Evolutionary conservation across 2,888 invertebrate genomes (phyloP), one percentile per base, ranked within the genome.

Genomic region (Heteropelma amictum): DNA sequence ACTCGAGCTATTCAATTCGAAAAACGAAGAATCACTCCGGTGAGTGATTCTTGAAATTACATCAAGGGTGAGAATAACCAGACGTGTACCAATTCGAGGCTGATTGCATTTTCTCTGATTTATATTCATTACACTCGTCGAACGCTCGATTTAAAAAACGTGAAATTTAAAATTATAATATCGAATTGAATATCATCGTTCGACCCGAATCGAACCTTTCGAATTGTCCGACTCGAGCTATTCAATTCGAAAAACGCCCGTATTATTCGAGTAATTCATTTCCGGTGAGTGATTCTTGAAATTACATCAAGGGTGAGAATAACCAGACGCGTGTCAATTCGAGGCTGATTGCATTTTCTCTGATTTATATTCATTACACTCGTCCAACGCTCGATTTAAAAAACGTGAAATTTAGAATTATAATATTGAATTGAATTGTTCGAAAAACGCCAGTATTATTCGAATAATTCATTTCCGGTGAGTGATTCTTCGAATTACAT

Each of bases 51-150:
- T n/a, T n/a, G n/a, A n/a, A n/a, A n/a, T n/a, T n/a, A n/a, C n/a
- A n/a, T n/a, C n/a, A n/a, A n/a, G n/a, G n/a, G n/a, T n/a, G n/a
- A 71, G 51, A 74, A 73, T 67, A 68, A 70, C 72, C 71, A 72
- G 72, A 65, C 56, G 33, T 56, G 21, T 56, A 21, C 10, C 49
- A 21, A 12, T 61, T 10, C 5, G 4, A n/a, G 4, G 14, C 26
- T 17, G 17, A 14, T 2, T 17, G 17, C 17, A 19, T 8, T 42
- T 17, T 33, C 21, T n/a, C 38, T 49, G 7, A 28, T 14, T 0
- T 8, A 23, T 8, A 63, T 56, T 49, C 6, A 26, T 33, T 10
- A 6, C 19, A 30, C 47, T 23, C 26, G 23, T 38, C 21, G 40
- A 14, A n/a, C n/a, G n/a, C n/a, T n/a, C n/a, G 23, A 8, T 30